phyloP scores from a whole-genome alignment of 2,113 vertebrate species.

The Malurus cyaneus region DNA sequence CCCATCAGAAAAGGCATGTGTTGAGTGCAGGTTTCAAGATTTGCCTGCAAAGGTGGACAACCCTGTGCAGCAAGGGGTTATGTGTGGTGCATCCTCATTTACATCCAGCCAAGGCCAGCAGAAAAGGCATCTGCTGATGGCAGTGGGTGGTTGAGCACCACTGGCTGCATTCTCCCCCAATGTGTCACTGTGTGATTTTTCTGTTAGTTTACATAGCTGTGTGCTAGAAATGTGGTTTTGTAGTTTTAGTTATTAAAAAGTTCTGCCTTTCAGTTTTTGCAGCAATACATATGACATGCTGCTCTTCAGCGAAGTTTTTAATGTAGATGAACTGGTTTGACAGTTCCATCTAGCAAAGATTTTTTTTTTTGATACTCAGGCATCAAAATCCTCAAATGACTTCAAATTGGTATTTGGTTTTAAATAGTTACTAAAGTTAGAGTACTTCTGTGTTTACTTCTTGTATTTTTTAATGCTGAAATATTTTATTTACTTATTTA shows the following conservation, averaged over 20 bases:
- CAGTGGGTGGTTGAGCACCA: background rate
- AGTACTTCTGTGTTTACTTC: background rate
- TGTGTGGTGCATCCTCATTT: fast-evolving
- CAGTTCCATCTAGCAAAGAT: background rate
- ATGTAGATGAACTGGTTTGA: background rate
- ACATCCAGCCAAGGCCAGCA: background rate
- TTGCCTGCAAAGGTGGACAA: background rate
- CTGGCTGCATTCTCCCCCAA: background rate
- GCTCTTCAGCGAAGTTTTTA: background rate
- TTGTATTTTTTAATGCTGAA: background rate
- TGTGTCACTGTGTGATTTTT: fast-evolving
- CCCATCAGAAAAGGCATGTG: background rate
- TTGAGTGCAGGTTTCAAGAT: background rate
- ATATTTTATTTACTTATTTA: background rate
- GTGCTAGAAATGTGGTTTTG: background rate
- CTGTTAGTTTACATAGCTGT: background rate
- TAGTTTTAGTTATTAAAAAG: background rate
- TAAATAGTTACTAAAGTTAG: background rate
- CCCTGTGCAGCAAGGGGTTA: background rate
- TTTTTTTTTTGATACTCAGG: background rate
- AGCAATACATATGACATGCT: fast-evolving
- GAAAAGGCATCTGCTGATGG: background rate
- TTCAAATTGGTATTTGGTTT: background rate
- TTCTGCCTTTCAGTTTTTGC: background rate
- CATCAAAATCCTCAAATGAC: background rate